Evolutionary conservation across 2,888 invertebrate genomes (phyloP), one percentile per base, ranked within the genome.

Genomic region (Melieria omissa): DNA sequence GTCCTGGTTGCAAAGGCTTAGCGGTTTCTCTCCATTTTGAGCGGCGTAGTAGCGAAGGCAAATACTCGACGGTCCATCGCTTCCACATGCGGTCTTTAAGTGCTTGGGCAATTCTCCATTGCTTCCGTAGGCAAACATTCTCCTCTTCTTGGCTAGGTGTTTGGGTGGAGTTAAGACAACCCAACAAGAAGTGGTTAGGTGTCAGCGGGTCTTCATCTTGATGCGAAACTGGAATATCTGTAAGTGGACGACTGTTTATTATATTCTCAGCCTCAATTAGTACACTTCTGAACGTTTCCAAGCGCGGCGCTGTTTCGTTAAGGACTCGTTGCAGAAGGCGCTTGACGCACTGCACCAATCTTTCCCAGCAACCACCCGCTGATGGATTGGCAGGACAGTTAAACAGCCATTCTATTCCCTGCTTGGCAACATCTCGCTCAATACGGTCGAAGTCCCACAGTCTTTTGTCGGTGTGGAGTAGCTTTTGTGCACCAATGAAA

Each of bases 361-460:
- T 62, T 54, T 76, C 76, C 79, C 79, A 79, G 45, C 76, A 71
- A 3, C 79, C 79, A 8, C 77, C 80, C 68, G 78, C 76, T 41
- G 70, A 70, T 0, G 74, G 73, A 8, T 76, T 75, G 10, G 14
- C 62, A 14, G 70, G 73, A 46, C 64, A 71, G 58, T 74, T 77
- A 41, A 73, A 74, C n/a, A 62, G 29, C 69, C 69, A 75, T 45
- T 74, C 72, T 12, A 75, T 76, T 49, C 65, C 60, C 8, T 60
- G 29, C 41, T 67, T 58, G 0, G 73, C 46, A 16, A 68, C 8
- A 9, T 65, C 49, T n/a, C 16, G 47, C 45, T 63, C 45, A 47
- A 72, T 74, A 45, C 57, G n/a, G 16, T 68, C 42, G 10, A 69
- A 47, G 47, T 74, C 73, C 29, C 75, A 69, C 9, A 74, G 60